phyloP scores from a whole-genome alignment of 2,797 vertebrate genomes.

The Chromis chromis region DNA sequence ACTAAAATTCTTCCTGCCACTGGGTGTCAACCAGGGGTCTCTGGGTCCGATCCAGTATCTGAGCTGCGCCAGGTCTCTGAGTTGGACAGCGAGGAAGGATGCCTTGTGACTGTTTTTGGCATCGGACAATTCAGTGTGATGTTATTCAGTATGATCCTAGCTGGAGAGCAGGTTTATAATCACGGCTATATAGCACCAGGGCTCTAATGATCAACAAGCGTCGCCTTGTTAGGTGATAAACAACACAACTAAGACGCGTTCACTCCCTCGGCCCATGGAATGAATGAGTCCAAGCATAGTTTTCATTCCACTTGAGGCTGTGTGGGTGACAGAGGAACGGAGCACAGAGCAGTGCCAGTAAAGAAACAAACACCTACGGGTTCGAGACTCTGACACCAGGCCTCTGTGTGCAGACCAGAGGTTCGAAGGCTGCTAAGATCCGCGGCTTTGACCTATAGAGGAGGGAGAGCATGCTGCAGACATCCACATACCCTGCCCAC shows the following conservation, averaged over 20 bases:
- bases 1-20: slow-evolving; percentile 52
- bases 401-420: slow-evolving; percentile 45
- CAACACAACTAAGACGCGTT: slow-evolving; percentile 43
- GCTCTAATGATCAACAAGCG: slow-evolving; percentile 68
- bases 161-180: slow-evolving; percentile 35
- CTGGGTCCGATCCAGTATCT: slow-evolving; percentile 41
- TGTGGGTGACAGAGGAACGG: slow-evolving; percentile 61
- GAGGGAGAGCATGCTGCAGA: slow-evolving; percentile 20
- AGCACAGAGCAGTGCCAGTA: slow-evolving; percentile 61
- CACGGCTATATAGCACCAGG: slow-evolving; percentile 25
- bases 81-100: slow-evolving; percentile 13
- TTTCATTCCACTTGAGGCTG: slow-evolving; percentile 68
- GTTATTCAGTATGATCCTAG: slow-evolving; percentile 35
- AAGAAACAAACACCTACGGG: slow-evolving; percentile 80
- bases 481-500: slow-evolving; percentile 25
- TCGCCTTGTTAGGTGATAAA: slow-evolving; percentile 60
- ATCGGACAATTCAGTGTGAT: slow-evolving; percentile 22
- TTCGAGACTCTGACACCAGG: slow-evolving; percentile 60
- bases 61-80: not conserved
- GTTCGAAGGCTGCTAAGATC: slow-evolving; percentile 22
- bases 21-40: slow-evolving; percentile 30
- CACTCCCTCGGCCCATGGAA: slow-evolving; percentile 62
- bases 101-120: slow-evolving; percentile 5
- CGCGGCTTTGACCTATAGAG: slow-evolving; percentile 37
- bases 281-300: slow-evolving; percentile 66